These are phyloP conservation scores for Pteria penguin DNA, from an alignment of 2,888 invertebrate genomes.

Conservation along the genomic window DNA sequence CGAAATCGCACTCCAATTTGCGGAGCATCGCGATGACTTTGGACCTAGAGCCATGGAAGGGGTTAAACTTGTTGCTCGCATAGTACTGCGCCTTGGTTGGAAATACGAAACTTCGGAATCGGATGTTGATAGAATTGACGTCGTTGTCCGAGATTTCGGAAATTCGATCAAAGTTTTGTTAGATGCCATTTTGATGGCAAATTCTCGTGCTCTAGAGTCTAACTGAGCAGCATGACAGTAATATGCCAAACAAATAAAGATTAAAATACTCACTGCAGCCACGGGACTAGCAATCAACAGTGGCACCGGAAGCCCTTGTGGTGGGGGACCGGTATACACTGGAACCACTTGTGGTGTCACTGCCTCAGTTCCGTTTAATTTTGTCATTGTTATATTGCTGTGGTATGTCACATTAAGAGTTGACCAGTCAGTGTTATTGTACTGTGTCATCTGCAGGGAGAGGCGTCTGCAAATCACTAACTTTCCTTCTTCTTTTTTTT, in stretches of 20 bases:
- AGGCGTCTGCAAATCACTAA: too few species aligned
- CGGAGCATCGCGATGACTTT: slow-evolving; percentile 47
- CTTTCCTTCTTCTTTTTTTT: too few species aligned
- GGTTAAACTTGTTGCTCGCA: slow-evolving; percentile 25
- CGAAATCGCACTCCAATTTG: slow-evolving; percentile 61
- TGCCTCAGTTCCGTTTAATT: neutral
- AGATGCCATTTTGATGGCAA: slow-evolving; percentile 65
- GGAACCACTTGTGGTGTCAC: neutral
- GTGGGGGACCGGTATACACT: slow-evolving; percentile 30
- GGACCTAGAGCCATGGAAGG: slow-evolving; percentile 43
- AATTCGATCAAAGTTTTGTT: slow-evolving; percentile 49
- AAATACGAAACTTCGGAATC: slow-evolving; percentile 34
- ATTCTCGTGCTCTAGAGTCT: slow-evolving; percentile 66
- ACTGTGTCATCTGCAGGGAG: neutral
- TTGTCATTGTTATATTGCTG: neutral
- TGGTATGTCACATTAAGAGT: neutral
- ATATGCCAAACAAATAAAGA: slow-evolving; percentile 72
- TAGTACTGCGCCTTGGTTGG: slow-evolving; percentile 36
- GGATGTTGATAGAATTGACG: slow-evolving; percentile 31
- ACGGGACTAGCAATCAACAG: slow-evolving; percentile 71
- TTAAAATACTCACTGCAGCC: slow-evolving; percentile 68
- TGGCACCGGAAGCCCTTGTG: slow-evolving; percentile 62
- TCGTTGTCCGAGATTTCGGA: slow-evolving; percentile 34
- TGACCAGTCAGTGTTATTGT: neutral
- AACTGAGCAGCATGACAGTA: slow-evolving; percentile 69